Base-by-base conservation (phyloP, 64 coral and sea anemone species). In the Montipora capricornis region DNA sequence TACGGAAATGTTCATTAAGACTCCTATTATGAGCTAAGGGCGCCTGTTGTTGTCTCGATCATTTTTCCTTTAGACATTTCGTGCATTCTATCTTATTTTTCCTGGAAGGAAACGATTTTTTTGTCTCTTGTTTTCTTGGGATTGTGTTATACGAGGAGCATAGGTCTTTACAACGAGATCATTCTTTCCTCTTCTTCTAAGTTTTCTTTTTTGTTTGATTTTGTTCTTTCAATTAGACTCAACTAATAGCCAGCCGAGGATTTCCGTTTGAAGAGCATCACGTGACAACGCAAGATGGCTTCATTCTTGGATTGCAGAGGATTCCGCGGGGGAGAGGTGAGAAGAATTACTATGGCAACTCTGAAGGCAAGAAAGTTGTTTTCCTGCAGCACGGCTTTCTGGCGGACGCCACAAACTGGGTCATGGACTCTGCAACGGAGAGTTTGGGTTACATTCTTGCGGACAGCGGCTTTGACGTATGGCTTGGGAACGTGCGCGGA, bases 221-320 rank as follows among this genome's bases (percentile, higher is more conserved):
- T 46, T 77, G 15, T 2, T 77, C 5, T 11, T 45, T 15, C 0
- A 3, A 10, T 11, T 16, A 95, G 93, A 95, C 55, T n/a, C 79
- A 95, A 20, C 62, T 95, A 24, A 95, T 95, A 49, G 29, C 14
- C 14, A 83, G 91, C 67, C 79, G 89, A 79, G 94, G 94, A 5
- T 95, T 88, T 12, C 68, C 94, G 1, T 81, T 95, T 10, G 89
- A 95, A 80, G 76, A 95, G 53, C 94, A 95, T 61, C 84, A 92
- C 9, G 94, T 95, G 17, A 57, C 74, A 9, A 95, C 94, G 1
- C 15, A 75, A 76, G 94, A 95, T 88, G 94, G 94, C 51, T 95
- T 87, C 78, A 92, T 95, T 81, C 83, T 95, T 1, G 83, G 83
- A 73, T 45, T 95, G 24, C 94, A 95, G 22, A 75, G 94, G 44